These are phyloP conservation scores for Lanius ludovicianus DNA, from an alignment of 2,113 vertebrate genomes.

Conservation along the genomic window DNA sequence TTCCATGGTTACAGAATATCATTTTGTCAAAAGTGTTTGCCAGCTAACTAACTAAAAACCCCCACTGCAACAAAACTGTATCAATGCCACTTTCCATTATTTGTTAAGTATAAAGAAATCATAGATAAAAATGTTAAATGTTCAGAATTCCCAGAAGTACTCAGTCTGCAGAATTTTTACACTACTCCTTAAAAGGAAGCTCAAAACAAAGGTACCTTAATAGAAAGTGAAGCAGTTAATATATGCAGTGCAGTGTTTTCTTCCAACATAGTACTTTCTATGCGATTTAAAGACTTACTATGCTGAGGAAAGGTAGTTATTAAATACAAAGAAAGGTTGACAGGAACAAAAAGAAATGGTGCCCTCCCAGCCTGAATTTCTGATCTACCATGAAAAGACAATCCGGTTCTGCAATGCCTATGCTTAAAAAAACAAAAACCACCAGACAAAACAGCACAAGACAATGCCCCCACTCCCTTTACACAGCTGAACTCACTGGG, in stretches of 20 bases:
- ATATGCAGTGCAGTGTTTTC: background rate
- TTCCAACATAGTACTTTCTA: constrained; percentile 17
- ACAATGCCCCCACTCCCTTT: background rate
- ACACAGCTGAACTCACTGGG: background rate
- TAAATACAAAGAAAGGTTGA: constrained; percentile 57
- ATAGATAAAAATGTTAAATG: background rate
- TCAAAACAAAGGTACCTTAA: background rate
- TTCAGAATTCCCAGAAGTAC: background rate
- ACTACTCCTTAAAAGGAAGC: constrained; percentile 8
- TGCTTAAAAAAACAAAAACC: background rate
- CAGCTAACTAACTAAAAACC: constrained; percentile 36
- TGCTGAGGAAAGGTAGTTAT: constrained; percentile 50
- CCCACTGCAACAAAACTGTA: background rate
- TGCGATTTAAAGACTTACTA: constrained; percentile 46
- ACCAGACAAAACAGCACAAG: background rate
- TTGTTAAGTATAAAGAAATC: background rate
- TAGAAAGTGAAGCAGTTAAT: background rate
- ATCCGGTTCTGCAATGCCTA: background rate
- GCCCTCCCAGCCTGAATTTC: constrained; percentile 51
- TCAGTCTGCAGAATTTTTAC: constrained; percentile 7
- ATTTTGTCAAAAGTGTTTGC: constrained; percentile 37
- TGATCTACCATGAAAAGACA: constrained; percentile 41
- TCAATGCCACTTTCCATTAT: background rate
- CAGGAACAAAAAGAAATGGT: constrained; percentile 47
- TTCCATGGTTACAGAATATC: constrained; percentile 15